Conservation (phyloP, 2,888 invertebrate species). For the Synanthedon myopaeformis region DNA sequence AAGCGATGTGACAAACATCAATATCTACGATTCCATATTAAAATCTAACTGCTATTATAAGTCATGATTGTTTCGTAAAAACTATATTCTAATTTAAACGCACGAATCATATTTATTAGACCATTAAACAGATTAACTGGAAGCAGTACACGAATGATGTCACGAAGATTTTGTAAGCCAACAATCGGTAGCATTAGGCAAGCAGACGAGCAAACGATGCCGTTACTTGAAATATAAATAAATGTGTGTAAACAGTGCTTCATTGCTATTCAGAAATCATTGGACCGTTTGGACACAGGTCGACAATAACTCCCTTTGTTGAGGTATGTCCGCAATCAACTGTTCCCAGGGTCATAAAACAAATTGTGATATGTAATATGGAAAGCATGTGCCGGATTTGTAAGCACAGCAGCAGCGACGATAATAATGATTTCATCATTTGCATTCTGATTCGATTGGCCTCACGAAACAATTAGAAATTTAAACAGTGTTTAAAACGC, state of each 20-base stretch:
- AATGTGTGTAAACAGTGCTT: constrained; percentile 11
- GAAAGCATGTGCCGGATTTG: constrained; percentile 38
- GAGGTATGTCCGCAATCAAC: constrained; percentile 23
- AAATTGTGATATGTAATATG: constrained; percentile 36
- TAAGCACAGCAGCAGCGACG: constrained; percentile 26
- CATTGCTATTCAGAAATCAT: constrained; percentile 34
- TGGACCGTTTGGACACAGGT: constrained; percentile 24
- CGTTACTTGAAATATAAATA: constrained; percentile 13
- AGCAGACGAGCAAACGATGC: constrained; percentile 4
- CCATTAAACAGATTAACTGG: too few species aligned
- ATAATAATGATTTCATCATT: constrained; percentile 32
- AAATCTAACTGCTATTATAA: too few species aligned
- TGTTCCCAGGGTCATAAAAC: constrained; percentile 41
- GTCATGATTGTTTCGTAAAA: too few species aligned
- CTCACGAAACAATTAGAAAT: constrained; percentile 1
- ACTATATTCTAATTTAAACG: background rate
- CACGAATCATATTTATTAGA: background rate
- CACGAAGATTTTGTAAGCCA: background rate
- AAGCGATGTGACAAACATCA: too few species aligned
- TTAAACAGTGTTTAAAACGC: too few species aligned
- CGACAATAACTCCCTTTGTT: constrained; percentile 17
- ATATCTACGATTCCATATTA: too few species aligned
- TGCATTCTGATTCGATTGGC: constrained; percentile 36
- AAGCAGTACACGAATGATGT: background rate
- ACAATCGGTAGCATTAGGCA: background rate